Evolutionary conservation across 2,797 vertebrate genomes (phyloP), one percentile per base, ranked within the genome.

Genomic region (Emydoidea blandingii): DNA sequence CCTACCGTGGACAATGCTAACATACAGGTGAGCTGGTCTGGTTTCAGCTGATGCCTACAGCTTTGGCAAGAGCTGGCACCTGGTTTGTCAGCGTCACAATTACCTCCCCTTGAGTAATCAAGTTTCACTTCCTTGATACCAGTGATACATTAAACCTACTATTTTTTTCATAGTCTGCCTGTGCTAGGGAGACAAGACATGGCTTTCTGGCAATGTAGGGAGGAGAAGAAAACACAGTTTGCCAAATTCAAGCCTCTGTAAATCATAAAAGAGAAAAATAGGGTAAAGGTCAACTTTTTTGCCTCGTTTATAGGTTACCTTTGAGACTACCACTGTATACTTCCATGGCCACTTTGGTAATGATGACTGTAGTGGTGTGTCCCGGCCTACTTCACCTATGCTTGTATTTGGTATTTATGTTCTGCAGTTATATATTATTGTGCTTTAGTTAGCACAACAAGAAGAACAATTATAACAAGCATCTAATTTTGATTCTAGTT

Each of bases 401-500:
- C 6, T 44, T 19, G 5, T 90, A 86, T 93, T 79, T 85, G 87
- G 87, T 96, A 93, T 93, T 96, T 89, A 80, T 80, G 62, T 3
- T 90, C 89, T 95, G 89, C 96, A 96, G 89, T 94, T 93, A 87
- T 81, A 74, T 76, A 11, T 19, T 25, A 1, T 6, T 89, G 44
- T 76, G 11, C 86, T 81, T 82, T 83, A 52, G 62, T 65, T 65
- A 9, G 15, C 34, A 65, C 15, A 65, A 29, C 5, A 57, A 57
- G 11, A 57, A 65, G 8, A 65, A 65, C 15, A 59, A 59, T 19
- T 65, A 21, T 52, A 37, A 59, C 81, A 37, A 82, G 83, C 78
- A 47, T 82, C 83, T 59, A 74, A 89, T 88, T 89, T 83, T 89
- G 84, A 7, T 81, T 65, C 54, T 89, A 41, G 72, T 12, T 29